These are phyloP conservation scores for Toxotes lorentzi DNA, from an alignment of 2,797 vertebrate species.

Conservation along the genomic window DNA sequence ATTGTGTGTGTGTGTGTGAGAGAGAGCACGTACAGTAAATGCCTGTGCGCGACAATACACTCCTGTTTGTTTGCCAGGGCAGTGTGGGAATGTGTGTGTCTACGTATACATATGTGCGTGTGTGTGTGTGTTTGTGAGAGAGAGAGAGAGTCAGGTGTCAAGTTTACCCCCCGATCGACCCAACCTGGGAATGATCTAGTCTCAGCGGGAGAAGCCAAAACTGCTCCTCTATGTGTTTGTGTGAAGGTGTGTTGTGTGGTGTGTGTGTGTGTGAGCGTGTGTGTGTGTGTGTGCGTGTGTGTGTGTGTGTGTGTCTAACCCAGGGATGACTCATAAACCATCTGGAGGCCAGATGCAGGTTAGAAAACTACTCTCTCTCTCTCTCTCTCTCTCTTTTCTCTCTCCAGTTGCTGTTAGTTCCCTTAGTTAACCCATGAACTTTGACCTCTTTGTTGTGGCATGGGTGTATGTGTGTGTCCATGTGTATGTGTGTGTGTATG, in stretches of 20 bases:
- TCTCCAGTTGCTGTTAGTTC: constrained; percentile 69
- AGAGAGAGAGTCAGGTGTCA: constrained; percentile 79
- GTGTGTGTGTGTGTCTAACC: constrained; percentile 68
- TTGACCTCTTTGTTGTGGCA: constrained; percentile 52
- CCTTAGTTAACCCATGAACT: constrained; percentile 81
- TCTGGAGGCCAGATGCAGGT: constrained; percentile 83
- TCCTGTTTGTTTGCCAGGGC: constrained; percentile 45
- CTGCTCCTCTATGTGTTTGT: constrained; percentile 58
- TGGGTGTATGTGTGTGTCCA: constrained; percentile 12
- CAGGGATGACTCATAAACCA: constrained; percentile 81
- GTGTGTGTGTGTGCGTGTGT: constrained; percentile 54
- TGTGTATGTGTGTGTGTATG: constrained; percentile 17
- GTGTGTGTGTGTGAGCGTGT: constrained; percentile 57
- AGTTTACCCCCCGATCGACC: constrained; percentile 78
- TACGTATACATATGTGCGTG: constrained; percentile 13
- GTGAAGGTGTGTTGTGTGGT: constrained; percentile 35
- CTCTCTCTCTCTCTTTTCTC: constrained; percentile 17
- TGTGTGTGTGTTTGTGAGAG: not conserved
- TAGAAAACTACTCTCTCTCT: constrained; percentile 62
- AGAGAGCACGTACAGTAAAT: not conserved
- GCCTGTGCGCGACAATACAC: constrained; percentile 13
- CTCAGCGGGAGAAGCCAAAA: constrained; percentile 78
- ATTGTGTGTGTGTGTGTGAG: constrained; percentile 8
- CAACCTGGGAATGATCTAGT: constrained; percentile 81
- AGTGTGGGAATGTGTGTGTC: constrained; percentile 15